phyloP scores from a whole-genome alignment of 2,113 vertebrate genomes.

The Hydrolagus affinis region DNA sequence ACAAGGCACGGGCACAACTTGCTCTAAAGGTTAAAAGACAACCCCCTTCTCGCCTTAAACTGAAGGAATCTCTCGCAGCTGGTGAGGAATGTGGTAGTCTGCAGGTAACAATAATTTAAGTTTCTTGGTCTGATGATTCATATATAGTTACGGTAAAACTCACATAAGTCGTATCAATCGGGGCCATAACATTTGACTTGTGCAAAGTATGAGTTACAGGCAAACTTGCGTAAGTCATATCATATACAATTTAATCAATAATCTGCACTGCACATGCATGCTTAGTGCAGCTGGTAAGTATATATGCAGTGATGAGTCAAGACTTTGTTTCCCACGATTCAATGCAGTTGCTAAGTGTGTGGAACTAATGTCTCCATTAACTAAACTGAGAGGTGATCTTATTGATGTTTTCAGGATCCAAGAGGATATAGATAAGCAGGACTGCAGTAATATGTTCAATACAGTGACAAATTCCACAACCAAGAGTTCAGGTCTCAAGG shows the following conservation, averaged over 20 bases:
- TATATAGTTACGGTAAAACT: neutral
- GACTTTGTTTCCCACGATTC: no score
- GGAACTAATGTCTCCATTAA: no score
- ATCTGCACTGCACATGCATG: neutral
- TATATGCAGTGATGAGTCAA: no score
- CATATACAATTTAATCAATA: neutral
- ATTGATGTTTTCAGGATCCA: no score
- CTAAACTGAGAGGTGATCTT: no score
- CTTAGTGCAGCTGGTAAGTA: neutral
- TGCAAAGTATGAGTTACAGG: neutral
- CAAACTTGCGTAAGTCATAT: neutral
- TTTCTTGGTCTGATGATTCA: neutral
- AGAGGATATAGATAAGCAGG: no score
- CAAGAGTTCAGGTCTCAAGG: no score
- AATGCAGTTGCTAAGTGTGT: no score
- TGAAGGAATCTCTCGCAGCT: constrained; percentile 60
- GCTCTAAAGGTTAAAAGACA: constrained; percentile 77
- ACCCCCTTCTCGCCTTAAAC: constrained; percentile 72
- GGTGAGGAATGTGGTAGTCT: constrained; percentile 38
- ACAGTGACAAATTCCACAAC: no score
- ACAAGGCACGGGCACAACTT: constrained; percentile 72
- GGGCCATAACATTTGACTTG: neutral
- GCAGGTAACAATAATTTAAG: constrained; percentile 41
- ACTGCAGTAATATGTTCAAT: no score
- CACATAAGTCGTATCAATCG: no score